These are phyloP conservation scores for Gonocerus acuteangulatus DNA, from an alignment of 2,888 invertebrate genomes.

Conservation along the genomic window DNA sequence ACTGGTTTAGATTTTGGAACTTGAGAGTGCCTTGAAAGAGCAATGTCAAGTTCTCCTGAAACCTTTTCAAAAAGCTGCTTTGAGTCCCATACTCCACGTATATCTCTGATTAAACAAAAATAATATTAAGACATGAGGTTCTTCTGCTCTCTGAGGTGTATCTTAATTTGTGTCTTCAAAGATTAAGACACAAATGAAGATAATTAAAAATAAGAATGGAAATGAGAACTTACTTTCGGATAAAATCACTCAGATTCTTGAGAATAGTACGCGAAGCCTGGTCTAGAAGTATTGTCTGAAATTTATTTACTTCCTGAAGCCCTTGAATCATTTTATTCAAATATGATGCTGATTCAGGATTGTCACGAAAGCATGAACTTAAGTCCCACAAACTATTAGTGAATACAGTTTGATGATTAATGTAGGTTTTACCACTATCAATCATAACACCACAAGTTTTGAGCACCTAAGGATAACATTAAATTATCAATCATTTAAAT, in stretches of 20 bases:
- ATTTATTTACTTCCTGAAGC: constrained; percentile 87
- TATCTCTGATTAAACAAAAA: constrained; percentile 68
- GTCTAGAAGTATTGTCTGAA: constrained; percentile 81
- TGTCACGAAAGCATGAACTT: constrained; percentile 77
- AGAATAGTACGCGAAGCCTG: constrained; percentile 85
- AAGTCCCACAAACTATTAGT: constrained; percentile 85
- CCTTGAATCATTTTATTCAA: constrained; percentile 69
- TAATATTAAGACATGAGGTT: neutral
- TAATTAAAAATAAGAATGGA: neutral
- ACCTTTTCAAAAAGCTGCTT: constrained; percentile 89
- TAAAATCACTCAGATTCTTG: constrained; percentile 80
- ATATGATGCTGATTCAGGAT: constrained; percentile 70
- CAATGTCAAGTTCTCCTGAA: constrained; percentile 80
- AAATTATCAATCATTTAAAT: neutral
- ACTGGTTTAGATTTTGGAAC: constrained; percentile 68
- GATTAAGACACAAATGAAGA: neutral
- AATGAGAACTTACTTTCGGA: constrained; percentile 63
- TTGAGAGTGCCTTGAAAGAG: constrained; percentile 78
- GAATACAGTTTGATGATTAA: constrained; percentile 81
- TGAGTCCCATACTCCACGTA: constrained; percentile 82
- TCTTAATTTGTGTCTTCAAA: neutral
- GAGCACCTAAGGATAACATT: constrained; percentile 49
- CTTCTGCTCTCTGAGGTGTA: neutral
- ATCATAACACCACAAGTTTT: constrained; percentile 85
- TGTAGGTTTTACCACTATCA: constrained; percentile 85